These are phyloP conservation scores for Aix galericulata DNA, from an alignment of 2,113 vertebrate genomes.

Conservation along the genomic window DNA sequence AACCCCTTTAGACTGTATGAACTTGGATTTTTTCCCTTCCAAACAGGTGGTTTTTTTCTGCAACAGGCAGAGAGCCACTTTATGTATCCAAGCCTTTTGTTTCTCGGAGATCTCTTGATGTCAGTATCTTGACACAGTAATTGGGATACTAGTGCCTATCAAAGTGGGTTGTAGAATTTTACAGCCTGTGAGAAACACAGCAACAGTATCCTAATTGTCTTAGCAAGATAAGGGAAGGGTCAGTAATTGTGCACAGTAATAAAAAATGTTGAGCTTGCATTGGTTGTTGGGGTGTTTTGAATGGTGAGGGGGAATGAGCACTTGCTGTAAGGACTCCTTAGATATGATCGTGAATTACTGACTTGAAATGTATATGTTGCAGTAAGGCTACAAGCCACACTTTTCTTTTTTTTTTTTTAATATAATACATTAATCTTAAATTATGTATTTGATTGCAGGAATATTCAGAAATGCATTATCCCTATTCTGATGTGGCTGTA, in stretches of 20 bases:
- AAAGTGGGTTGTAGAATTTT: constrained; percentile 60
- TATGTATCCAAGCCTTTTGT: constrained; percentile 33
- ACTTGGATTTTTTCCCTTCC: background rate
- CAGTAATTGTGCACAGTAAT: constrained; percentile 50
- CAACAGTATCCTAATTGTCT: constrained; percentile 20
- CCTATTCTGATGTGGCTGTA: background rate
- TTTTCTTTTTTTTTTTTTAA: background rate
- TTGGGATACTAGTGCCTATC: constrained; percentile 49
- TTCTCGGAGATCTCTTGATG: constrained; percentile 41
- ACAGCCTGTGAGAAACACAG: constrained; percentile 34
- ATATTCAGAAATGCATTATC: background rate
- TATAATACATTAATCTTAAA: background rate
- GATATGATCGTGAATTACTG: background rate
- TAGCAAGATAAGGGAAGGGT: constrained; percentile 12
- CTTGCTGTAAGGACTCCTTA: background rate
- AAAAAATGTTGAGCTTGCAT: background rate
- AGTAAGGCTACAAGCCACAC: background rate
- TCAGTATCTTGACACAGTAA: constrained; percentile 62
- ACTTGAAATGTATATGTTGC: background rate
- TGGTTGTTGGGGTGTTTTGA: constrained; percentile 13
- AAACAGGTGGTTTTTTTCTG: background rate
- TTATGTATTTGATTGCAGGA: background rate
- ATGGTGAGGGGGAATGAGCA: background rate
- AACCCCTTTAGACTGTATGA: background rate
- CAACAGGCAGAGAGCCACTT: background rate